Base-by-base conservation (phyloP, 1,140 invertebrate genomes). In the Metopolophium dirhodum region DNA sequence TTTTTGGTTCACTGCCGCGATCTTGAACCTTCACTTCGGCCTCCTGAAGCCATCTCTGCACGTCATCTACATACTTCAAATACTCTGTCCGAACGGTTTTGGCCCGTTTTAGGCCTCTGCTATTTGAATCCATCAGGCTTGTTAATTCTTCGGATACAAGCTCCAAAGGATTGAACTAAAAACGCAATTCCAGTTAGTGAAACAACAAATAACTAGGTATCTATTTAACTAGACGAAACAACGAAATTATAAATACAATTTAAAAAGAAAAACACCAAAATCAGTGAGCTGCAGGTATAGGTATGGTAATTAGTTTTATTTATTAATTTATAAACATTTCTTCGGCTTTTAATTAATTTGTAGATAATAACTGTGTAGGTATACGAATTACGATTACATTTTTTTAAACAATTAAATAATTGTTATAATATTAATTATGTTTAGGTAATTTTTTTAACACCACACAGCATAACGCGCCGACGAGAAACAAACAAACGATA, bases 11-110 rank as follows among this genome's bases (percentile, higher is more conserved):
- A n/a, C 97, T 95, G 0, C 97, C 97, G 90, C 97, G 96, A 94
- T 98, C 97, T 94, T 98, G 97, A 26, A 98, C 96, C 94, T 97
- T 97, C 30, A 97, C 95, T 95, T 98, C 98, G 0, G 98, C 97
- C 86, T 97, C 96, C 77, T 97, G 96, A 57, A 98, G 96, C 98
- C 98, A 99, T 45, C 96, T 96, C 94, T 98, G 97, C 2, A 98
- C 96, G 93, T 97, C 96, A 94, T 98, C 98, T 18, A 98, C 97
- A 94, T 98, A 98, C 35, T 96, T 95, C 20, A 97, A 95, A 95
- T 98, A 98, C 93, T 98, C 98, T 41, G 96, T 96, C 37, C 98
- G 96, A 90, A 97, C 96, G 35, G 98, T 98, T 94, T 96, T 96
- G 18, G 98, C 98, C 88, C 97, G 96, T 95, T 98, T 98, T 95